Conservation (phyloP, 2,888 invertebrate genomes). For the Melanostoma scalare region DNA sequence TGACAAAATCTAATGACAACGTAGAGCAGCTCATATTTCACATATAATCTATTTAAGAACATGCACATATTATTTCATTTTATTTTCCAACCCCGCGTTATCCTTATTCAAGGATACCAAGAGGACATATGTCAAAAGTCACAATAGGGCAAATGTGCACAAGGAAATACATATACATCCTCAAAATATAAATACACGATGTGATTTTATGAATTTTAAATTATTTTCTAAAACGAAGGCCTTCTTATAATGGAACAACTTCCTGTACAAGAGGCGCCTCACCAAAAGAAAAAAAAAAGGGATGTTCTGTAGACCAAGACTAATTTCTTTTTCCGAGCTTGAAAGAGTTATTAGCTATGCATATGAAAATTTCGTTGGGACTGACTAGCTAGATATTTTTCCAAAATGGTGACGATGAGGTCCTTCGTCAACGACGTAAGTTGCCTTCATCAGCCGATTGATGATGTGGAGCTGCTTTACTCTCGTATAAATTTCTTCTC, state of each 20-base stretch:
- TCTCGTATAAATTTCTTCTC: conserved; percentile 26
- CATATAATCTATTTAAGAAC: conserved; percentile 59
- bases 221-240: neutral
- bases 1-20: conserved; percentile 49
- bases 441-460: conserved; percentile 16
- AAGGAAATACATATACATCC: neutral
- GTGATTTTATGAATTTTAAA: conserved; percentile 61
- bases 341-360: conserved; percentile 46
- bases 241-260: neutral
- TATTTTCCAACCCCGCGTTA: neutral
- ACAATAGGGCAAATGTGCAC: conserved; percentile 1
- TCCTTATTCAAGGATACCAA: conserved; percentile 28
- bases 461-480: conserved; percentile 12
- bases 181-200: conserved; percentile 40
- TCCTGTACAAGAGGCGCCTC: conserved; percentile 36
- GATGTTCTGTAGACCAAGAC: conserved; percentile 22
- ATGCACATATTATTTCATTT: conserved; percentile 16
- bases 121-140: conserved; percentile 59
- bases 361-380: conserved; percentile 26
- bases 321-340: conserved; percentile 31
- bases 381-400: conserved; percentile 36
- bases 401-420: conserved; percentile 38
- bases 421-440: neutral
- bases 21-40: conserved; percentile 61
- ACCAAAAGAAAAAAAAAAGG: conserved; percentile 19